These are phyloP conservation scores for Agrotis segetum DNA, from an alignment of 2,888 invertebrate species.

Conservation along the genomic window DNA sequence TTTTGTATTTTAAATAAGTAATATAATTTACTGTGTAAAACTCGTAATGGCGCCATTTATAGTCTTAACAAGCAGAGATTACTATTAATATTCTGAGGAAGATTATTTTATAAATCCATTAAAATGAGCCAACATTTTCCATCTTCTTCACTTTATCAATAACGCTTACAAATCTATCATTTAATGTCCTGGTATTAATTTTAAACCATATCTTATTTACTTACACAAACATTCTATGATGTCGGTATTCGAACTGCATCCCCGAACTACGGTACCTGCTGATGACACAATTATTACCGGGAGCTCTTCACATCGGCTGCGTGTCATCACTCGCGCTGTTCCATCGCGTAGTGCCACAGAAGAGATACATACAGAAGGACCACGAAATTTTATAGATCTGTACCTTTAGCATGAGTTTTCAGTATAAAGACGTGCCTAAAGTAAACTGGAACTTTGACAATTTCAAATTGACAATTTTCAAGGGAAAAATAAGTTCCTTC, in stretches of 20 bases:
- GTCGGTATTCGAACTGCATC: neutral
- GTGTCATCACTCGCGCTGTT: constrained; percentile 6
- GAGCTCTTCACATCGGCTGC: constrained; percentile 43
- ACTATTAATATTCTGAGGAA: too few species aligned
- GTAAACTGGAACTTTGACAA: too few species aligned
- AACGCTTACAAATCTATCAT: neutral
- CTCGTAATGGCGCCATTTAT: too few species aligned
- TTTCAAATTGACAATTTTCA: too few species aligned
- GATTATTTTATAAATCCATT: neutral
- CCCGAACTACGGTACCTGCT: constrained; percentile 23
- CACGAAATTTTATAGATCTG: neutral
- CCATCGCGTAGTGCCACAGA: neutral
- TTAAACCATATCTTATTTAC: neutral
- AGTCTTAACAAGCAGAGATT: too few species aligned
- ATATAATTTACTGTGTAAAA: too few species aligned
- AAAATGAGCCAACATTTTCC: neutral
- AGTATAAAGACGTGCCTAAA: too few species aligned
- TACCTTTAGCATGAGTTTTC: too few species aligned
- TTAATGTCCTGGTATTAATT: neutral
- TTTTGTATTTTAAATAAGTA: too few species aligned
- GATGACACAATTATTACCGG: constrained; percentile 43
- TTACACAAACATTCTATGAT: neutral
- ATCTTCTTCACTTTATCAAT: too few species aligned
- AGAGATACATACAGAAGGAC: neutral
- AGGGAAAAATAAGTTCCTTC: too few species aligned